These are phyloP conservation scores for Halichoeres trimaculatus DNA, from an alignment of 2,113 vertebrate species.

Conservation along the genomic window DNA sequence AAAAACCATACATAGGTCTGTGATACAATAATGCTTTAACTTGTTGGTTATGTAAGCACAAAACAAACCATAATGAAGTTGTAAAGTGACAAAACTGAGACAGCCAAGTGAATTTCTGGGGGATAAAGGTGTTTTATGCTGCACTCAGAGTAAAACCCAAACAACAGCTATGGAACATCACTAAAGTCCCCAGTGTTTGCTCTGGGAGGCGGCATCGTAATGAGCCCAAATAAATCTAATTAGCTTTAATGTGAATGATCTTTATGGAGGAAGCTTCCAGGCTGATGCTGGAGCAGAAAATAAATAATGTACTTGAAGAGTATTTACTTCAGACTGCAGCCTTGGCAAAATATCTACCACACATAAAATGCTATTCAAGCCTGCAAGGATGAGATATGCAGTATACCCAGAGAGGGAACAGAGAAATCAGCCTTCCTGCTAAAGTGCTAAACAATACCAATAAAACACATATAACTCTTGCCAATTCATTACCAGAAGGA, in stretches of 20 bases:
- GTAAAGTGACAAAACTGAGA: conserved; percentile 5
- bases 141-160: conserved; percentile 8
- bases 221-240: conserved; percentile 75
- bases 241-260: conserved; percentile 73
- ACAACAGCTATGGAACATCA: conserved; percentile 33
- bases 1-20: not conserved
- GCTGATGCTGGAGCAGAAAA: conserved; percentile 62
- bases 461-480: conserved; percentile 62
- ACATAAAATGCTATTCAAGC: conserved; percentile 55
- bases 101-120: not conserved
- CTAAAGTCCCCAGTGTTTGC: conserved; percentile 51
- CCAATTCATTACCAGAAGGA: conserved; percentile 61
- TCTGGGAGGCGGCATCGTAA: conserved; percentile 41
- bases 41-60: not conserved
- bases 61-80: not conserved
- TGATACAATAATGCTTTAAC: not conserved
- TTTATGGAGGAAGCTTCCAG: conserved; percentile 66
- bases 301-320: conserved; percentile 64
- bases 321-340: conserved; percentile 55
- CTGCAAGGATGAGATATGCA: conserved; percentile 73
- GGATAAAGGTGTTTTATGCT: conserved; percentile 27
- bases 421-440: conserved; percentile 34
- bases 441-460: conserved; percentile 64
- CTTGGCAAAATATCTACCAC: conserved; percentile 58
- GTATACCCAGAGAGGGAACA: conserved; percentile 28